A percentile compares a stretch with the other conserved stretches of the same genome.
Evolutionary conservation across 64 coral and sea anemone species (phyloP).

Genomic region (Platygyra sinensis): DNA sequence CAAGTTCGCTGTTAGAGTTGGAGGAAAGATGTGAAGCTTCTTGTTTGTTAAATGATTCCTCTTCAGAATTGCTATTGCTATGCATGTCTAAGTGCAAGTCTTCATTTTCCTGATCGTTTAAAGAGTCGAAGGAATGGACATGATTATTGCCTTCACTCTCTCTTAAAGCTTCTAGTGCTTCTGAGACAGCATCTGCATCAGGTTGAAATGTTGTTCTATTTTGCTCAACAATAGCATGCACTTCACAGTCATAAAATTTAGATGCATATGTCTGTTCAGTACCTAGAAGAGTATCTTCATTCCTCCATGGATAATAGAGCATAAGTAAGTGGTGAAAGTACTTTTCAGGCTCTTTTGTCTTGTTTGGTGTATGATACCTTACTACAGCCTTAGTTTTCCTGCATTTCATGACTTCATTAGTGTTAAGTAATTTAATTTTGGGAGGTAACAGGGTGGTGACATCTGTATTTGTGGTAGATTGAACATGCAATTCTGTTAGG

Average conservation of each 20-base stretch:
- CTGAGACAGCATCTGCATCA: conserved; percentile 5
- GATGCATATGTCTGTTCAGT: conserved; percentile 31
- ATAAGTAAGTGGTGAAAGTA: conserved; percentile 29
- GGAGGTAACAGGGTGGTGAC: too few relatives aligned
- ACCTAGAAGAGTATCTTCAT: conserved; percentile 24
- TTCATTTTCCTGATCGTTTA: conserved; percentile 71
- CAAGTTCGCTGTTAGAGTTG: background rate
- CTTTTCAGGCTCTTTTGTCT: conserved; percentile 37
- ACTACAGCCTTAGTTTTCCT: too few relatives aligned
- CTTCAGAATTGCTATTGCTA: conserved; percentile 22
- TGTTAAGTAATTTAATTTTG: too few relatives aligned
- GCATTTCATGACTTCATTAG: too few relatives aligned
- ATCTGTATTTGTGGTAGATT: too few relatives aligned
- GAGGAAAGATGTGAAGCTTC: too few relatives aligned
- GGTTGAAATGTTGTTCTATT: conserved; percentile 46
- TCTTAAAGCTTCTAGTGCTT: conserved; percentile 15
- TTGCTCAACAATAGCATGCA: conserved; percentile 18
- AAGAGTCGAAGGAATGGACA: conserved; percentile 31
- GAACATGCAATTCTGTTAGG: too few relatives aligned
- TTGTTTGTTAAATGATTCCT: conserved; percentile 31
- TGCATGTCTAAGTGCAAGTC: conserved; percentile 35
- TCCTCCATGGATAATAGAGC: conserved; percentile 35
- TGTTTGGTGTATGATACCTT: conserved; percentile 20
- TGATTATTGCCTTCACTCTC: background rate
- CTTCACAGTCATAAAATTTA: conserved; percentile 38